Conservation (phyloP, 2,888 invertebrate species). For the Mystacides longicornis region DNA sequence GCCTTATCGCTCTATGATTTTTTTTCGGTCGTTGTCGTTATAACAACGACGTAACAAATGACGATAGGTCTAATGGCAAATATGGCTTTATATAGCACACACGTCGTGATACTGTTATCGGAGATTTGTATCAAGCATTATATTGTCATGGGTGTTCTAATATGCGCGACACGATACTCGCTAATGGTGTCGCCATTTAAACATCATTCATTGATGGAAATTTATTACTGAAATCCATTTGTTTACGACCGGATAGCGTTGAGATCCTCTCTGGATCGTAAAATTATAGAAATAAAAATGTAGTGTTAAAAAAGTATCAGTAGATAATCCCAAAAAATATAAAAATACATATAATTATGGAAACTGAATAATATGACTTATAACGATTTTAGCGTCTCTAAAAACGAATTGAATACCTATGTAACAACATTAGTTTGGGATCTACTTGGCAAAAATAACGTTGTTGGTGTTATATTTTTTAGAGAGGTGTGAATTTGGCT, state of each 20-base stretch:
- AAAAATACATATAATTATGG: too few species aligned
- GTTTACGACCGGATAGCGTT: constrained; percentile 8
- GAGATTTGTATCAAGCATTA: not conserved
- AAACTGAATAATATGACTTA: too few species aligned
- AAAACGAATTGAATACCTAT: too few species aligned
- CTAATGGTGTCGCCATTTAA: constrained; percentile 5
- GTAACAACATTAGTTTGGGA: too few species aligned
- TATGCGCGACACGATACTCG: not conserved
- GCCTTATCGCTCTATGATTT: too few species aligned
- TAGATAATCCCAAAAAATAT: too few species aligned
- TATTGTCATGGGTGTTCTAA: too few species aligned
- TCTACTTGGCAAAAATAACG: too few species aligned
- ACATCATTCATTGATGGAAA: constrained; percentile 10
- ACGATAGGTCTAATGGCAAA: constrained; percentile 1
- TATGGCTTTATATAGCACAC: not conserved
- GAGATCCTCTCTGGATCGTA: not conserved
- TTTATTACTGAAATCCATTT: constrained; percentile 14
- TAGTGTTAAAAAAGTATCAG: constrained; percentile 7
- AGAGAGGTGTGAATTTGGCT: too few species aligned
- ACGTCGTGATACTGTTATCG: not conserved
- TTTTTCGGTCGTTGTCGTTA: too few species aligned
- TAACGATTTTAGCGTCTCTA: too few species aligned
- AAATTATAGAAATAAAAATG: constrained; percentile 1
- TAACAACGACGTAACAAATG: not conserved
- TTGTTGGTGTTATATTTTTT: too few species aligned